phyloP scores from a whole-genome alignment of 1,140 invertebrate species.

The Bombus fervidus region DNA sequence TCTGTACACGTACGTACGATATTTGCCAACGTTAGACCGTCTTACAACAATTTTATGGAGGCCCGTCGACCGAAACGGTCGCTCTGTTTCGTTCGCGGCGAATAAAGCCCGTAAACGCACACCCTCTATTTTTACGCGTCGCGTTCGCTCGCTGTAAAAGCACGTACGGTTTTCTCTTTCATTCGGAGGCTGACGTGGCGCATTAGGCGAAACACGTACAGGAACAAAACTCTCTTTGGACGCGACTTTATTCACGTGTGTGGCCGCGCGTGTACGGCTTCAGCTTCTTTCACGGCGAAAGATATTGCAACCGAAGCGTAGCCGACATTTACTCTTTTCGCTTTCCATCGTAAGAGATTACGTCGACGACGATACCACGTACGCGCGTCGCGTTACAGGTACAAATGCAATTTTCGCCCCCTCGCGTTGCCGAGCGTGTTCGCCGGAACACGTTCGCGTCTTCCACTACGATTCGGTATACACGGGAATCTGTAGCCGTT shows the following conservation, averaged over 20 bases:
- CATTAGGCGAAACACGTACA: not conserved
- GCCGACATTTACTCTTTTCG: not conserved
- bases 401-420: not conserved
- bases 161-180: slow-evolving; percentile 1
- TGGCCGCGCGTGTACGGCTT: not conserved
- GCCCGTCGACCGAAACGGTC: not conserved
- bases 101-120: not conserved
- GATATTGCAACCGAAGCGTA: not conserved
- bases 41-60: not conserved
- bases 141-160: not conserved
- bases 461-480: not conserved
- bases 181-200: not conserved
- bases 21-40: not conserved
- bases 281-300: not conserved
- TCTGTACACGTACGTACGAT: not conserved
- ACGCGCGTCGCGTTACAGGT: not conserved
- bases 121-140: slow-evolving; percentile 16
- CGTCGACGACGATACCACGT: not conserved
- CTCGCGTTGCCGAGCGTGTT: not conserved
- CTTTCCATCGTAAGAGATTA: slow-evolving; percentile 5
- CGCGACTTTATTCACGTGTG: not conserved
- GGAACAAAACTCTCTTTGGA: not conserved
- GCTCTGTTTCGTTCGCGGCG: not conserved
- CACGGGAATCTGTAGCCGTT: not conserved
- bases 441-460: not conserved